Conservation (phyloP, 2,113 vertebrate species). For the Saguinus imperator region DNA sequence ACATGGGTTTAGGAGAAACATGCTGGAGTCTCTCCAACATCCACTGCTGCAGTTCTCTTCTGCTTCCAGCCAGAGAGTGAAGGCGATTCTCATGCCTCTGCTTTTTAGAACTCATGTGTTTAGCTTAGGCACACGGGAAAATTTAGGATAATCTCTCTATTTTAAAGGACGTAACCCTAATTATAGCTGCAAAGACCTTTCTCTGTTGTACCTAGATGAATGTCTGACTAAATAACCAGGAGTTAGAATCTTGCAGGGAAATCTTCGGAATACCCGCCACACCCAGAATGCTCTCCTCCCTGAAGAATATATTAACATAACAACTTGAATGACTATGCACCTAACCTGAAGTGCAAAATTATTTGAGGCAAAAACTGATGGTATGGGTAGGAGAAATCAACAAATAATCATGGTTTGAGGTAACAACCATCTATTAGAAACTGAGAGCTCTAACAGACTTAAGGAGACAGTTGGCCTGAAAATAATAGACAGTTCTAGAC, state of each 20-base stretch:
- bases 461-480: too few species aligned
- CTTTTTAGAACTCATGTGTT: neutral
- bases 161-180: neutral
- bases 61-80: neutral
- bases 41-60: neutral
- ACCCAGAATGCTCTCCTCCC: neutral
- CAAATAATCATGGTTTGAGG: neutral
- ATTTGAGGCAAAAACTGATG: neutral
- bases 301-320: neutral
- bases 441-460: neutral
- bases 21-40: neutral
- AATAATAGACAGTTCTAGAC: neutral
- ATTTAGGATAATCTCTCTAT: neutral
- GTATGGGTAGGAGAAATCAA: neutral
- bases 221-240: neutral
- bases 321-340: fast-evolving
- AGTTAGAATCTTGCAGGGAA: neutral
- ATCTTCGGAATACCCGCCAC: neutral
- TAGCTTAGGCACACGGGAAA: neutral
- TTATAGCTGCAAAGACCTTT: too few species aligned
- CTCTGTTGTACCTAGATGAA: neutral
- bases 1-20: fast-evolving
- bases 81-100: neutral
- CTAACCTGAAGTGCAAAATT: neutral
- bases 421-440: neutral